Base-by-base conservation (phyloP, 2,113 vertebrate genomes). In the Danio rerio region DNA sequence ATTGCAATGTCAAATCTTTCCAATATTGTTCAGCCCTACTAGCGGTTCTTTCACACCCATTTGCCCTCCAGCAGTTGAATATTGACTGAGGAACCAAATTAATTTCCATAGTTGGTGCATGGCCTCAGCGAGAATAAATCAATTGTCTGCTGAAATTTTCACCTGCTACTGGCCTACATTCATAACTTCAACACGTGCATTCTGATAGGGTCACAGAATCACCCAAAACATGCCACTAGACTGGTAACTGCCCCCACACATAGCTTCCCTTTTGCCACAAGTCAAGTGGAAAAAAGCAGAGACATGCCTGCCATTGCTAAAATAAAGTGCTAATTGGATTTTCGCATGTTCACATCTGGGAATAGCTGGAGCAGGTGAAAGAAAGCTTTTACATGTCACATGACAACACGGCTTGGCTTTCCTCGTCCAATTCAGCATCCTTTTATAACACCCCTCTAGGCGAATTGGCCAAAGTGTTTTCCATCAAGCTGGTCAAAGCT, bases 271-370 rank as follows among this genome's bases (percentile, higher is more conserved):
- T 68, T 83, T 72, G 75, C 77, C 59, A 77, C 58, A 86, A 85
- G 78, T 88, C 56, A 79, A 83, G 81, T 20, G 47, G 77, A 13
- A 5, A 77, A 77, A 4, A 15, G 42, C 0, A 1, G 5, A 4
- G 7, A 47, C 42, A 47, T 76, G 58, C 20, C n/a, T 70, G 65
- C 66, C 16, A 31, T 5, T 45, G 84, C 76, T 84, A 62, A 89
- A 91, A 83, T 58, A 53, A 65, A 45, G 63, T 20, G 2, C 84
- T 91, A 90, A 93, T 93, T 90, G 88, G 87, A 92, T 91, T 90
- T 88, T 90, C 87, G 88, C 88, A 85, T 91, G 84, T 85, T 87
- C 59, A 84, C 86, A 71, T 53, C 13, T 74, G 89, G 85, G 90
- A 88, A 87, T 88, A 86, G 31, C 74, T 40, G 85, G 78, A 55